Base-by-base conservation (phyloP, 1,140 invertebrate genomes). In the Batillaria attramentaria region DNA sequence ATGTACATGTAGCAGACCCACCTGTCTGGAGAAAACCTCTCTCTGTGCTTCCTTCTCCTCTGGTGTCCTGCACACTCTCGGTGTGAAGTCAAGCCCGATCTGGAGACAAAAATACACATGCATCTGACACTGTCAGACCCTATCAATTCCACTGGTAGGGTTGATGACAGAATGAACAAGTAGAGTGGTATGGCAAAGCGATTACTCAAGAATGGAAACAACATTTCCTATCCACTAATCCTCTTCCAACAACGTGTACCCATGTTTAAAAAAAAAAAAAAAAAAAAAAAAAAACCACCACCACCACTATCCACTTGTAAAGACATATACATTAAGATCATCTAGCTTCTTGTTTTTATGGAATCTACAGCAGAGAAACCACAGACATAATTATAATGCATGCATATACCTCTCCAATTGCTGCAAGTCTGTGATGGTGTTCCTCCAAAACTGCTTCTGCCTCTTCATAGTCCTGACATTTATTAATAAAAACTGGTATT, bases 61-160 rank as follows among this genome's bases (percentile, higher is more conserved):
- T 37, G 87, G 82, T 31, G 78, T 73, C 76, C 83, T 84, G 50
- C 80, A 82, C 66, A 86, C 84, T 65, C 87, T 78, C 43, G 90
- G 90, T 57, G 84, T 88, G 72, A 91, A 91, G 72, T 91, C 90
- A 18, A 91, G 81, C 20, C 90, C 90, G 72, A 89, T 78, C 84
- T 85, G 72, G 16, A 76, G 13, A 65, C 24, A 28, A 33, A 4
- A 28, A 35, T n/a, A 42, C n/a, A 2, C n/a, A 54, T 54, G 3
- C 1, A 54, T 54, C 2, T 18, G 50, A 54, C 1, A 20, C n/a
- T 3, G n/a, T 2, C n/a, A 2, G 1, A n/a, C n/a, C n/a, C n/a
- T 18, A 54, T 54, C 50, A 54, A 1, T 2, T 1, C 0, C 50
- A 54, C 50, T 2, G n/a, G 50, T 20, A 1, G n/a, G 50, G n/a